Evolutionary conservation across 2,113 vertebrate genomes (phyloP).

Genomic region (Nycticryphes semicollaris): DNA sequence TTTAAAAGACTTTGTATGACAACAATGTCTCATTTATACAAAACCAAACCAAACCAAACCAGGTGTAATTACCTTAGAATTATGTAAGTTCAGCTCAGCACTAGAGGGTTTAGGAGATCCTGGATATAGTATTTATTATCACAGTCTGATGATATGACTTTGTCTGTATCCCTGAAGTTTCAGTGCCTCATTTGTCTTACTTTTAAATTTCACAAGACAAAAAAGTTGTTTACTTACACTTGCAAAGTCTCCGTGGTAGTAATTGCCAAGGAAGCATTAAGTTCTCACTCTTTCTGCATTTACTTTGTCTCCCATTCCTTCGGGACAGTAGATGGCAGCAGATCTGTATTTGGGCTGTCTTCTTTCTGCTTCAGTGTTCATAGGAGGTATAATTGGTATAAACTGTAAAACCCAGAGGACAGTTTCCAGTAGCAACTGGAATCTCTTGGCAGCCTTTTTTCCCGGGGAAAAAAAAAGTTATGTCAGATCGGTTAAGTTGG

Average conservation of each 20-base stretch:
- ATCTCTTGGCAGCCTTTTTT: background rate
- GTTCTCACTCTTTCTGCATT: background rate
- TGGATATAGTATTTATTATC: background rate
- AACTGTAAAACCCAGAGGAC: background rate
- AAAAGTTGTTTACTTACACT: background rate
- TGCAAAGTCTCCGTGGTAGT: constrained; percentile 20
- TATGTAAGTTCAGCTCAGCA: background rate
- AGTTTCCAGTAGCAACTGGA: background rate
- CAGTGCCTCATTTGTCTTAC: background rate
- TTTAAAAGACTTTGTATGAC: background rate
- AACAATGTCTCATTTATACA: background rate
- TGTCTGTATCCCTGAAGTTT: background rate
- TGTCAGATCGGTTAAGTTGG: background rate
- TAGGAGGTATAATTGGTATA: background rate
- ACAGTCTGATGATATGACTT: background rate
- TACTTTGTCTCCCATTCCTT: background rate
- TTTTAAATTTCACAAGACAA: constrained; percentile 11
- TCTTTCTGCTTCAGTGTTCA: background rate
- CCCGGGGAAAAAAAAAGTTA: background rate
- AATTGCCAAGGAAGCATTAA: background rate
- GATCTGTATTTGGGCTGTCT: background rate
- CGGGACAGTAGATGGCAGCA: constrained; percentile 25
- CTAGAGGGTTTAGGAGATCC: background rate
- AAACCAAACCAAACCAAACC: background rate
- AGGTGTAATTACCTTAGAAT: background rate